Conservation (phyloP, 2,797 vertebrate species). For the Xerus rutilus region DNA sequence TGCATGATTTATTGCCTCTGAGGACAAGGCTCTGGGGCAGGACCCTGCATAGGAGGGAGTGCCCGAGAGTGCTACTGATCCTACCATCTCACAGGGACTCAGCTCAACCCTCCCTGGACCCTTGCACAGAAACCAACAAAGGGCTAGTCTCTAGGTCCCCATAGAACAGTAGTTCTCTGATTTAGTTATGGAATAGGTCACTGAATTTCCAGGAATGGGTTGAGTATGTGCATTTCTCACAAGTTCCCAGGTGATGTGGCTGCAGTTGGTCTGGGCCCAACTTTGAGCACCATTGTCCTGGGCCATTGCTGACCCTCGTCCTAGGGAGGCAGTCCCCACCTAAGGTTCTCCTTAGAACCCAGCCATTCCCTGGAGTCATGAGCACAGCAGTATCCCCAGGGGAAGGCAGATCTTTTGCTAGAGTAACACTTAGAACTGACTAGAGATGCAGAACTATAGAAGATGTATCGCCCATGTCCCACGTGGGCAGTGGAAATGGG, state of each 20-base stretch:
- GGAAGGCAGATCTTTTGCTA: not conserved
- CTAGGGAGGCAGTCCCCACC: not conserved
- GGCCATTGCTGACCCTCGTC: not conserved
- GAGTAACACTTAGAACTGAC: not conserved
- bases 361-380: fast-evolving
- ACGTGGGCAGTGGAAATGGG: too few relatives aligned
- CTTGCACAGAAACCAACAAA: not conserved
- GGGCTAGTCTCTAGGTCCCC: too few relatives aligned
- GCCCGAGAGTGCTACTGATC: not conserved
- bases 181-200: not conserved
- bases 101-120: not conserved
- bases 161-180: not conserved
- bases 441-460: not conserved
- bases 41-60: not conserved
- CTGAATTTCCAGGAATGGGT: not conserved
- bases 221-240: not conserved
- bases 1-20: not conserved
- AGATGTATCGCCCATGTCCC: too few relatives aligned
- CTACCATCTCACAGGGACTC: not conserved
- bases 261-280: not conserved
- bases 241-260: not conserved
- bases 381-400: not conserved
- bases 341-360: not conserved
- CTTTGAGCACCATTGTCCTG: not conserved
- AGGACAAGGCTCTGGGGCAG: not conserved